phyloP scores from a whole-genome alignment of 2,888 invertebrate species.

The Polydrusus tereticollis region DNA sequence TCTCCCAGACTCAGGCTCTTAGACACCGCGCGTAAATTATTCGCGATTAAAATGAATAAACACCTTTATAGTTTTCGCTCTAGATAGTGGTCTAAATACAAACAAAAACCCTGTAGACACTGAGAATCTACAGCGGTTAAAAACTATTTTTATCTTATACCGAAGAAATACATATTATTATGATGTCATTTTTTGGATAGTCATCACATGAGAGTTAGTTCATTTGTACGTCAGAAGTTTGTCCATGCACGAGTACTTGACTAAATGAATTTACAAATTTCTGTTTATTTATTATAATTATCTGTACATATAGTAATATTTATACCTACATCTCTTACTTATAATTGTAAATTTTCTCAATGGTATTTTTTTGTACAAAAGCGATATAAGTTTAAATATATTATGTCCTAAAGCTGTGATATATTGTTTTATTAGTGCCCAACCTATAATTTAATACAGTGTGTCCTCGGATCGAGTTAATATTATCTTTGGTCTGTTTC shows the following conservation, averaged over 20 bases:
- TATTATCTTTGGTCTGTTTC: too few species aligned
- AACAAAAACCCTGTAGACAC: too few species aligned
- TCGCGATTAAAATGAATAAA: too few species aligned
- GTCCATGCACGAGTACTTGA: conserved; percentile 10
- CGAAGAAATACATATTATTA: too few species aligned
- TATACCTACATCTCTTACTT: conserved; percentile 13
- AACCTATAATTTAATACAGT: too few species aligned
- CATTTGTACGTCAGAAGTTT: neutral
- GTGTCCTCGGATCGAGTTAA: too few species aligned
- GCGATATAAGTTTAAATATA: conserved; percentile 13
- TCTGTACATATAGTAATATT: conserved; percentile 21
- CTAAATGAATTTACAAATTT: neutral
- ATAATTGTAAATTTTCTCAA: conserved; percentile 17
- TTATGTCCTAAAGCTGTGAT: neutral
- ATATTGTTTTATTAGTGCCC: neutral
- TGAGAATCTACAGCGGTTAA: too few species aligned
- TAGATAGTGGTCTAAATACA: too few species aligned
- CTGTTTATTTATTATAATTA: neutral
- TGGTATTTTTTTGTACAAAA: conserved; percentile 15
- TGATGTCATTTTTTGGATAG: neutral
- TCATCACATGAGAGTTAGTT: neutral
- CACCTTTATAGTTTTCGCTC: too few species aligned
- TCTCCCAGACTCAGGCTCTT: too few species aligned
- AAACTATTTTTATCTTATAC: too few species aligned
- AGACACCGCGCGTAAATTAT: too few species aligned